Conservation (phyloP, 2,797 vertebrate species). For the Sebastes minor region DNA sequence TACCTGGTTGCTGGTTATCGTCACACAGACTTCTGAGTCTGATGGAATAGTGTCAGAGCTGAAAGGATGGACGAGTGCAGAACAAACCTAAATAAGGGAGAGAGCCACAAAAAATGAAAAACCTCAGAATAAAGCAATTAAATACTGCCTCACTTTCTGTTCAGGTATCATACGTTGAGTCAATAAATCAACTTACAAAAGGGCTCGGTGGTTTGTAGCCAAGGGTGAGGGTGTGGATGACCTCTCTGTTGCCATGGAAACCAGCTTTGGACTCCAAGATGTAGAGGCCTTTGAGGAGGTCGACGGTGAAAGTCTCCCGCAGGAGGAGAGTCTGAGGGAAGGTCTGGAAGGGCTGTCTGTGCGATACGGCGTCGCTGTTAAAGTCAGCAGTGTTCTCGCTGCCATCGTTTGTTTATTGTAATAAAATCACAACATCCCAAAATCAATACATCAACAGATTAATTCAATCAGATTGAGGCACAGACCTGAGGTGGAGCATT, state of each 20-base stretch:
- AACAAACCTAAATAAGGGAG: conserved; percentile 82
- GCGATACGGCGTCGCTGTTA: conserved; percentile 11
- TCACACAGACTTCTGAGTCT: conserved; percentile 83
- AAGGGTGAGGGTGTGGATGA: conserved; percentile 83
- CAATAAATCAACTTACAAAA: conserved; percentile 81
- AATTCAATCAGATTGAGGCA: background rate
- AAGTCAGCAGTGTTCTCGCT: background rate
- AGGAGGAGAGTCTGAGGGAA: conserved; percentile 83
- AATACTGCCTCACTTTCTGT: background rate
- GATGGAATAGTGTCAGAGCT: conserved; percentile 76
- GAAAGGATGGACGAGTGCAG: conserved; percentile 84
- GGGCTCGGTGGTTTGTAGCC: conserved; percentile 81
- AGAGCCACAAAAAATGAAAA: background rate
- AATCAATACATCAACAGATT: background rate
- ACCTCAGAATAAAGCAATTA: background rate
- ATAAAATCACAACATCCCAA: background rate
- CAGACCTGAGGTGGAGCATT: conserved; percentile 82
- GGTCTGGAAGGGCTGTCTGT: conserved; percentile 86
- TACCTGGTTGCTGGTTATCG: conserved; percentile 77
- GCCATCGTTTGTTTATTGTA: background rate
- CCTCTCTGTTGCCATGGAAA: conserved; percentile 78
- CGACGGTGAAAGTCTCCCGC: conserved; percentile 85
- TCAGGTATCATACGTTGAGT: background rate
- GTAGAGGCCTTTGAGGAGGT: conserved; percentile 80
- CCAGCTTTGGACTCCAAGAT: conserved; percentile 85